A percentile compares a stretch with the other conserved stretches of the same genome.
These are phyloP conservation scores for Peromyscus leucopus DNA, from an alignment of 2,113 vertebrate species.

Conservation along the genomic window DNA sequence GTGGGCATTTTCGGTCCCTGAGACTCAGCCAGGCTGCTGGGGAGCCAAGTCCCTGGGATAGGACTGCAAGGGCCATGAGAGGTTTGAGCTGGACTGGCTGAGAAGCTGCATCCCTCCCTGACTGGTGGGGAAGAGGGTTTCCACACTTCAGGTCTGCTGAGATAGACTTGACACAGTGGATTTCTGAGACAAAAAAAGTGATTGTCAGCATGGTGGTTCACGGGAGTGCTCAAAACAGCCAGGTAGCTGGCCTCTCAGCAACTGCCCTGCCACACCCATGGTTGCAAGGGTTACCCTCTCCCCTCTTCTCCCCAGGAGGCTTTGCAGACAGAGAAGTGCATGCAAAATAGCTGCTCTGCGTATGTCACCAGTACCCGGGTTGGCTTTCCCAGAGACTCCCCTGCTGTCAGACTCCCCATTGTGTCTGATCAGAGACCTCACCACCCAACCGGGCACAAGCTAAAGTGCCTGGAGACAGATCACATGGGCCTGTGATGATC, in stretches of 20 bases:
- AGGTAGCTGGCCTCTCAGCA: not conserved
- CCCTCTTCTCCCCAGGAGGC: not conserved
- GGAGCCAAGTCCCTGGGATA: not conserved
- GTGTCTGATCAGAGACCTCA: not conserved
- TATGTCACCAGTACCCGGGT: not conserved
- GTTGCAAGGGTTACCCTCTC: not conserved
- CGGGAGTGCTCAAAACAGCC: not conserved
- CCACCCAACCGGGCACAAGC: not conserved
- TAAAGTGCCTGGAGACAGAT: not conserved
- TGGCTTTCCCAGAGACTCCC: not conserved
- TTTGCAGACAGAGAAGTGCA: not conserved
- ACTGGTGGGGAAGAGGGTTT: no score
- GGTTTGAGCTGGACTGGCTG: not conserved
- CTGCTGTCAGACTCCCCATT: not conserved
- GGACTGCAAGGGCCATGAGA: not conserved
- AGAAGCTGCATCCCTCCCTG: not conserved
- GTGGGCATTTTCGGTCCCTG: not conserved
- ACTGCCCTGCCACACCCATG: not conserved
- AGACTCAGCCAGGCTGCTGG: not conserved
- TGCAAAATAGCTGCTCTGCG: rapidly evolving
- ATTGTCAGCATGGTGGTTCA: not conserved
- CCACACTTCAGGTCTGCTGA: not conserved
- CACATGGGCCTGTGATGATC: not conserved
- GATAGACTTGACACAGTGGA: not conserved
- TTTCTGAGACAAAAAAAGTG: not conserved